phyloP scores from a whole-genome alignment of 2,797 vertebrate species.

The Danio choprae region DNA sequence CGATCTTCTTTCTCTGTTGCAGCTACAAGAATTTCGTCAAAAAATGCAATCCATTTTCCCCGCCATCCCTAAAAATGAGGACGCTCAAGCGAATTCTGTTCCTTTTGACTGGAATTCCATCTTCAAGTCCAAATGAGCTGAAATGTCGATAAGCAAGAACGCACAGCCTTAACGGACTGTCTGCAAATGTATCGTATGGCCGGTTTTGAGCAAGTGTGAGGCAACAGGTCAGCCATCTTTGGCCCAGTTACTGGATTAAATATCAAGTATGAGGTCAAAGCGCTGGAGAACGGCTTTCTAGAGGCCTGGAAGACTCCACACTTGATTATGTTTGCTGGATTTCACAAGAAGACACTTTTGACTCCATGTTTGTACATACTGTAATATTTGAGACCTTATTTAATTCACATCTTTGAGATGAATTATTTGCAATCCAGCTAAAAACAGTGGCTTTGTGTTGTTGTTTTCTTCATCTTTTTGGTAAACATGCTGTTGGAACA shows the following conservation, averaged over 20 bases:
- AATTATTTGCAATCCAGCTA: background rate
- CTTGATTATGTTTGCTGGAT: background rate
- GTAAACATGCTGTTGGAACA: background rate
- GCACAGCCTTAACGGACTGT: background rate
- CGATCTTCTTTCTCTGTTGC: constrained; percentile 53
- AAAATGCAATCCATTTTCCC: constrained; percentile 92
- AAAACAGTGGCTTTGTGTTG: background rate
- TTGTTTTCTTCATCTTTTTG: background rate
- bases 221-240: background rate
- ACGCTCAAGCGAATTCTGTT: constrained; percentile 64
- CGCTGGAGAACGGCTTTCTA: background rate
- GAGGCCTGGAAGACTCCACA: background rate
- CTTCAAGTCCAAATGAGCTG: constrained; percentile 78
- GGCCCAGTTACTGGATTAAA: background rate
- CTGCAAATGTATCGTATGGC: background rate
- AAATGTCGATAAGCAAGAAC: background rate
- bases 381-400: background rate
- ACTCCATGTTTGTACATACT: background rate
- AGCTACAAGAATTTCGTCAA: constrained; percentile 87
- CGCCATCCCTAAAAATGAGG: constrained; percentile 79
- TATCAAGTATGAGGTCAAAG: too few species aligned
- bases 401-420: background rate
- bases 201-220: background rate
- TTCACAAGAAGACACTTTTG: background rate
- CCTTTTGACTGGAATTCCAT: constrained; percentile 81